phyloP scores from a whole-genome alignment of 2,113 vertebrate species.

The Suricata suricatta region DNA sequence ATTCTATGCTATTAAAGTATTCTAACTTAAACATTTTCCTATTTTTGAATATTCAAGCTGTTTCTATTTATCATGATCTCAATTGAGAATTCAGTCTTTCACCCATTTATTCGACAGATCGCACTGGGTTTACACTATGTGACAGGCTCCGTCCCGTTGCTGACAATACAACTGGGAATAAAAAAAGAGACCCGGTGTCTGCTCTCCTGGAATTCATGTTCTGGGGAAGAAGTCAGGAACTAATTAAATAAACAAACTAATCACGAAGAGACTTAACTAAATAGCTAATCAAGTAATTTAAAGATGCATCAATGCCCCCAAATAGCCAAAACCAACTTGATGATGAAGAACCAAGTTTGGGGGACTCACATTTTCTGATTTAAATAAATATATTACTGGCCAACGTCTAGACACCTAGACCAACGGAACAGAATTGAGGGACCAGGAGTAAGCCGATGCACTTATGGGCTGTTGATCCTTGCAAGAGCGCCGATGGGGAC shows the following conservation, averaged over 20 bases:
- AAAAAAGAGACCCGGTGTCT: neutral
- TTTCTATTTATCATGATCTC: neutral
- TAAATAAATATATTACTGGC: neutral
- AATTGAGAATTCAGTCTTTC: neutral
- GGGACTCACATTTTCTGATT: neutral
- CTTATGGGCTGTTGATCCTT: neutral
- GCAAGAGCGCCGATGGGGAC: neutral
- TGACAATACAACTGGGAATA: neutral
- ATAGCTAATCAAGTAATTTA: neutral
- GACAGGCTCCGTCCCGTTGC: neutral
- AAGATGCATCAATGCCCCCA: neutral
- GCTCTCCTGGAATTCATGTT: neutral
- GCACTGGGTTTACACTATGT: neutral
- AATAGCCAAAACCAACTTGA: neutral
- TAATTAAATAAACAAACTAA: neutral
- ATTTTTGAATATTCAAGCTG: neutral
- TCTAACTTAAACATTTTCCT: neutral
- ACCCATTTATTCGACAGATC: neutral
- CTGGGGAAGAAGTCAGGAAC: neutral
- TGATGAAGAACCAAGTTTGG: neutral
- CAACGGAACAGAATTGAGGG: neutral
- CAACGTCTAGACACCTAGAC: neutral
- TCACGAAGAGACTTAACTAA: neutral
- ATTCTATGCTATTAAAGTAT: neutral
- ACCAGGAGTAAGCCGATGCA: neutral